Evolutionary conservation across 2,888 invertebrate species (phyloP), one percentile per base, ranked within the genome.

Genomic region (Oegoconia quadripuncta): DNA sequence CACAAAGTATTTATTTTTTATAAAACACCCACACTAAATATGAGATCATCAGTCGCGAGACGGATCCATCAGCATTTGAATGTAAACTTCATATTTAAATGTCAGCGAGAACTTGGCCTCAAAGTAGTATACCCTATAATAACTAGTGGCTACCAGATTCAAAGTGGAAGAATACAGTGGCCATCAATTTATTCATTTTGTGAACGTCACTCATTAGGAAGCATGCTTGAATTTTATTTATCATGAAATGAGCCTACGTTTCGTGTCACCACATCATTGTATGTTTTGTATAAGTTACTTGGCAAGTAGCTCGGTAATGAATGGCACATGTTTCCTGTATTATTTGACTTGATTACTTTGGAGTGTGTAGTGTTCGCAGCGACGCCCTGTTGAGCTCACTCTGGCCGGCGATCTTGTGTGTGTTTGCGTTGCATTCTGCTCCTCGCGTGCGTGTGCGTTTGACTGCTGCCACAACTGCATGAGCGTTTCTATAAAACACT

Each of bases 361-460:
- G 75, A 80, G 80, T 80, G 66, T 72, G 74, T 81, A 78, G 80
- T 59, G 48, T 50, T 46, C 49, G 57, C 57, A 51, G 47, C 63
- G 57, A n/a, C 57, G 57, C 56, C 55, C 62, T 44, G 52, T 48
- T 52, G 55, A 81, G 86, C 82, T 86, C 84, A 79, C 48, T 70
- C 86, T 87, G 87, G 87, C 81, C 86, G 84, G 79, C 74, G 83
- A 78, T 83, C 52, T 79, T 80, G 87, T 86, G 81, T 80, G 82
- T 81, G 79, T 78, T 75, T 71, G 75, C 62, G 77, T 67, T 70
- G 73, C 75, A 60, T 65, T 27, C 69, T 68, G 73, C 72, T 68
- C 71, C 68, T 60, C 67, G 55, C 61, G 59, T 54, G 48, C 62
- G 66, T 55, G 63, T 62, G 54, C 64, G 76, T 72, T 75, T 73